Base-by-base conservation (phyloP, 2,797 vertebrate species). In the Cirrhinus molitorella region DNA sequence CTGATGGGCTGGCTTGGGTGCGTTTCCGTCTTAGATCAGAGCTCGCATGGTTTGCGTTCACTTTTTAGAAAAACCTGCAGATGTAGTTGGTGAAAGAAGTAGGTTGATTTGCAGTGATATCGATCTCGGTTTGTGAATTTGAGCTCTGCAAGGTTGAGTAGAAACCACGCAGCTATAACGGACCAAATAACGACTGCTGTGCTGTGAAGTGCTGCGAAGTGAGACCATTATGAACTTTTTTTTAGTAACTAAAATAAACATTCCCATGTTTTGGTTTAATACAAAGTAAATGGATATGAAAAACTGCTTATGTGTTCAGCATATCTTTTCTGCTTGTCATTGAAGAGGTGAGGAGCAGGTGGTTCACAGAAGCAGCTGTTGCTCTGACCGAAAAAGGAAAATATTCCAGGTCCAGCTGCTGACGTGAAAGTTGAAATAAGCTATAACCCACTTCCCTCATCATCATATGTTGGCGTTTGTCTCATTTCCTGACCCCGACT, bases 401-500 rank as follows among this genome's bases (percentile, higher is more conserved):
- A 89, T 91, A 90, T 92, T 91, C 89, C 92, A 89, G 87, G 92
- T 92, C 84, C 72, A 83, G 88, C 87, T 87, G 88, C 86, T 92
- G 88, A 94, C 91, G 90, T 92, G 91, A 90, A 91, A 92, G 93
- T 92, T 94, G 89, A 90, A 93, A 92, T 92, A 92, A 92, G 89
- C 89, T 84, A 91, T 91, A 94, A 91, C 91, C 74, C 84, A 92
- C 93, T 94, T 92, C 92, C 92, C 89, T 85, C 87, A 74, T 75
- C 79, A 89, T 88, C 91, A 12, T 37, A 79, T 91, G 91, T 91
- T 83, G 73, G 89, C 89, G 90, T 93, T 91, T 86, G 90, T 86
- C 91, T 95, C 94, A 92, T 95, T 94, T 96, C 94, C 94, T 93
- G 93, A 92, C 89, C 89, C 45, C 21, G 79, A 84, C 85, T 94